Conservation (phyloP, 2,888 invertebrate genomes). For the Amphipyra tragopoginis region DNA sequence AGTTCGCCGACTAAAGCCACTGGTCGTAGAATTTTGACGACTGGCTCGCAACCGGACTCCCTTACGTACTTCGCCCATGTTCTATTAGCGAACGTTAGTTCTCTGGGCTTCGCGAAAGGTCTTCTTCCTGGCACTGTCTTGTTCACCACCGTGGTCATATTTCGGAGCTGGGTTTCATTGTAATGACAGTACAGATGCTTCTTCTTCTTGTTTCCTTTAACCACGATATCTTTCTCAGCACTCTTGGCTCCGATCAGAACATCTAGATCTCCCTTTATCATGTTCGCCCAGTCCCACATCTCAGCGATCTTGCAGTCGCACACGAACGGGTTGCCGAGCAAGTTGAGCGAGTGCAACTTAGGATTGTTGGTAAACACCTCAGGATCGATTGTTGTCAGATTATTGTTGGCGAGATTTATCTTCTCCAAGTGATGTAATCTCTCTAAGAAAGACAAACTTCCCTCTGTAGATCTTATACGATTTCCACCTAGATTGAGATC, state of each 20-base stretch:
- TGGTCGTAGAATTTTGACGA: conserved; percentile 85
- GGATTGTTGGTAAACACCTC: conserved; percentile 89
- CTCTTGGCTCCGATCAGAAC: conserved; percentile 92
- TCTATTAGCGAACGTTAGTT: conserved; percentile 89
- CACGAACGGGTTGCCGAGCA: conserved; percentile 92
- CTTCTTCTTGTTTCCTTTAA: conserved; percentile 91
- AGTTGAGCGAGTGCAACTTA: conserved; percentile 90
- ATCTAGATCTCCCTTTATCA: conserved; percentile 91
- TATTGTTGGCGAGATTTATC: conserved; percentile 91
- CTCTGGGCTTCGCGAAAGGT: conserved; percentile 90
- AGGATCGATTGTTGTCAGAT: conserved; percentile 90
- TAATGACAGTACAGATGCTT: conserved; percentile 91
- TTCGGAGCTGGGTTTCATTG: conserved; percentile 89
- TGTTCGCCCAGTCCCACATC: conserved; percentile 93
- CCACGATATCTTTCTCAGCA: conserved; percentile 90
- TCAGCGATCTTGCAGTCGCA: conserved; percentile 92
- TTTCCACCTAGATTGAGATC: conserved; percentile 91
- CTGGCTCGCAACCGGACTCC: conserved; percentile 91
- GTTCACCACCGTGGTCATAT: conserved; percentile 83
- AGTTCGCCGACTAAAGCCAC: conserved; percentile 77
- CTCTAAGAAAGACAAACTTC: conserved; percentile 89
- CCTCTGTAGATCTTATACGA: conserved; percentile 83
- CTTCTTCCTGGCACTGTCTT: conserved; percentile 89
- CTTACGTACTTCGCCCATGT: conserved; percentile 93
- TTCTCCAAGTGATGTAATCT: conserved; percentile 89